Base-by-base conservation (phyloP, 2,797 vertebrate species). In the Melanotaenia boesemani region DNA sequence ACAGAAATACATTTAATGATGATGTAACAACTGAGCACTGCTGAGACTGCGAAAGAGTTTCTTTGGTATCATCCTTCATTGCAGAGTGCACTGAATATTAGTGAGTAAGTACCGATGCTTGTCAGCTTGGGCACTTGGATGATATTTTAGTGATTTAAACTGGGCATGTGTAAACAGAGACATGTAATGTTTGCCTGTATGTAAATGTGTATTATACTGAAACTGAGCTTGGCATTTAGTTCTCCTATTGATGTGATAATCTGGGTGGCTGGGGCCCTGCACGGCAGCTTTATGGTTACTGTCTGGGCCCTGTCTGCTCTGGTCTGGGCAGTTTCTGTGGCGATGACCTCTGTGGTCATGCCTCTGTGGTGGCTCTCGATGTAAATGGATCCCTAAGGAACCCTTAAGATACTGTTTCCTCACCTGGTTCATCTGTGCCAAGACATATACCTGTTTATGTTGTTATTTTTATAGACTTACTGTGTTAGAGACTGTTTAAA, bases 161-260 rank as follows among this genome's bases (percentile, higher is more conserved):
- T 16, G 22, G 58, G 41, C 22, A 30, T 8, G 18, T 28, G 30
- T 37, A 26, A 55, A 6, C 0, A 52, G 4, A 13, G 4, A 28
- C 22, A 46, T 46, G 6, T 34, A 8, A 2, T 62, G 15, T 57
- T 34, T 67, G 34, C 59, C 55, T 65, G 16, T 52, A 34, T 72
- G 32, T 68, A 39, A 63, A 63, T 76, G 20, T 48, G n/a, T 22
- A 28, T 57, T 15, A 61, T 36, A 22, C 4, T 22, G 6, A 46
- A 52, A 52, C 52, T 54, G 20, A 22, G 2, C 2, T 52, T 24
- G 16, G 18, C 5, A 18, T 10, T 20, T 48, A n/a, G 18, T 48
- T 8, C 1, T 50, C 3, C 20, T 50, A 10, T 10, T 22, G 4
- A 20, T 46, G 44, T 18, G 6, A 41, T 41, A 41, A 13, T 41